Percentiles rank a stretch among this genome's conserved stretches.
Conservation (phyloP, 2,113 vertebrate species). For the Vidua chalybeata region DNA sequence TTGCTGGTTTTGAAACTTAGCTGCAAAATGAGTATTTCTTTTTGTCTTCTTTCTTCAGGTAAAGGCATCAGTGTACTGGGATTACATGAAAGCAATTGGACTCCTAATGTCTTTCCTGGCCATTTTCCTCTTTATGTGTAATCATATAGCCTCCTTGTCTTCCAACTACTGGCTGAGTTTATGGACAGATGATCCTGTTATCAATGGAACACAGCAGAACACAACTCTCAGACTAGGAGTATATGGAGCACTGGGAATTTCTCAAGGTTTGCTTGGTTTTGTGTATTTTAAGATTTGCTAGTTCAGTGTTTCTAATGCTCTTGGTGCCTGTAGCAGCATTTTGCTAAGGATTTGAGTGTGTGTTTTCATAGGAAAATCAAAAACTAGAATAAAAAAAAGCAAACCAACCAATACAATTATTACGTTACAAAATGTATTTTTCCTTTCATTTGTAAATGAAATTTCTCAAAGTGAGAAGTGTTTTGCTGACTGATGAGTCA, state of each 20-base stretch:
- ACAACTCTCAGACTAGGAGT: slow-evolving; percentile 84
- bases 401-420: background rate
- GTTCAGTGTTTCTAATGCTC: background rate
- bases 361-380: background rate
- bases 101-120: slow-evolving; percentile 82
- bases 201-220: slow-evolving; percentile 89
- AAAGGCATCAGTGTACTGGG: slow-evolving; percentile 88
- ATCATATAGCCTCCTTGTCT: slow-evolving; percentile 82
- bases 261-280: slow-evolving; percentile 82
- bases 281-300: background rate
- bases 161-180: slow-evolving; percentile 97
- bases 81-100: slow-evolving; percentile 93
- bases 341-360: background rate
- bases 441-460: background rate
- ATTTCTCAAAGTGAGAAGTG: background rate
- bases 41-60: slow-evolving; percentile 75
- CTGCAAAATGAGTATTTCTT: background rate
- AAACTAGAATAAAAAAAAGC: background rate
- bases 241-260: slow-evolving; percentile 87
- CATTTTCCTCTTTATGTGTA: slow-evolving; percentile 85
- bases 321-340: background rate
- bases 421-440: background rate
- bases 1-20: background rate
- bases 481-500: background rate
- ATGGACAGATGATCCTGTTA: slow-evolving; percentile 91